Percentiles rank a stretch among this genome's conserved stretches.
These are phyloP conservation scores for Beroe forskalii DNA, from an alignment of 37 sponge, comb jelly and placozoan genomes.

Conservation along the genomic window DNA sequence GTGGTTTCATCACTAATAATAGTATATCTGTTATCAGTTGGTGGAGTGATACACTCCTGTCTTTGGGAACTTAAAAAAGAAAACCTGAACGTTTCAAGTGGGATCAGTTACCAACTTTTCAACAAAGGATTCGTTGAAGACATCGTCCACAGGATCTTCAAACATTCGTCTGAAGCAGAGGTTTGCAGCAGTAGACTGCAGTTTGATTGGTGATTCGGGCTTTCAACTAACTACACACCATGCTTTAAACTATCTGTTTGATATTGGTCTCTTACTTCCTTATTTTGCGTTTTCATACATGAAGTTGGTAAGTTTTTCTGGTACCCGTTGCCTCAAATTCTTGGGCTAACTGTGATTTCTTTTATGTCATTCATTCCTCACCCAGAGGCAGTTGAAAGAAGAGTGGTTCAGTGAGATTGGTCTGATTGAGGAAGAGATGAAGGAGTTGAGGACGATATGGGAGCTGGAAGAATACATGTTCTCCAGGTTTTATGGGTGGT, in stretches of 20 bases:
- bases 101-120: slow-evolving; percentile 9
- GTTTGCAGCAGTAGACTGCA: too few species aligned
- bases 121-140: neutral
- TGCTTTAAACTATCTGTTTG: too few species aligned
- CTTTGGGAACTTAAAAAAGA: neutral
- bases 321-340: too few species aligned
- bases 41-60: slow-evolving; percentile 15
- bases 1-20: too few species aligned
- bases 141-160: neutral
- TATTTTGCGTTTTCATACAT: too few species aligned
- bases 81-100: neutral
- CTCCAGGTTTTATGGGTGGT: neutral
- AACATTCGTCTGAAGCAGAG: neutral
- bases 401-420: slow-evolving; percentile 1
- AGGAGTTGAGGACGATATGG: neutral
- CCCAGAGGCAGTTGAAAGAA: slow-evolving; percentile 8
- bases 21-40: slow-evolving; percentile 2
- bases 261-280: too few species aligned
- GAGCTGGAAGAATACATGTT: neutral
- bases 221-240: too few species aligned
- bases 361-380: too few species aligned
- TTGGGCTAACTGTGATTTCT: too few species aligned
- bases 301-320: too few species aligned
- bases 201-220: too few species aligned
- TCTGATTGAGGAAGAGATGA: neutral